These are phyloP conservation scores for Pangasius larnaudii DNA, from an alignment of 2,797 vertebrate species.

Conservation along the genomic window DNA sequence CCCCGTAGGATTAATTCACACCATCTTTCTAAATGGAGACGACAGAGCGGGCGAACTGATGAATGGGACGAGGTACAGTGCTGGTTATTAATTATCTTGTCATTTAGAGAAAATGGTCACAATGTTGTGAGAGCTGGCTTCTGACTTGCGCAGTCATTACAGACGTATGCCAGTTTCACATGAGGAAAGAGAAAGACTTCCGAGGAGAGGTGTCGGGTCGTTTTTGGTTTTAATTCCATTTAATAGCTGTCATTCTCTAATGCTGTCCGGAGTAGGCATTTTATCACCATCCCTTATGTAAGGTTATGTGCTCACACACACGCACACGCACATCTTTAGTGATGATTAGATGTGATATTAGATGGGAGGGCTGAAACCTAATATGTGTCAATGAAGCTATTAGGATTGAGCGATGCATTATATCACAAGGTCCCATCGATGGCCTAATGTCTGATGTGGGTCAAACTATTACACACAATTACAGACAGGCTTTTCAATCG, in stretches of 20 bases:
- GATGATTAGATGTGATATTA: not conserved
- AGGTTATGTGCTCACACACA: conserved; percentile 29
- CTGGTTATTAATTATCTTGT: conserved; percentile 6
- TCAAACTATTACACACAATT: not conserved
- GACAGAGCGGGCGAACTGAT: conserved; percentile 64
- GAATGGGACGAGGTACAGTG: conserved; percentile 72
- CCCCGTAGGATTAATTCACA: conserved; percentile 61
- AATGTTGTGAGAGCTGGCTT: not conserved
- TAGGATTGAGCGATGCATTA: not conserved
- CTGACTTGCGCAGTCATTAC: not conserved
- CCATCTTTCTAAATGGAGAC: conserved; percentile 60
- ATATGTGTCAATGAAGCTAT: not conserved
- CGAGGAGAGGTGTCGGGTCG: not conserved
- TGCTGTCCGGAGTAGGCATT: not conserved
- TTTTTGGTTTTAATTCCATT: not conserved
- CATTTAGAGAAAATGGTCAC: not conserved
- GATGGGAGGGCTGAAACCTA: not conserved
- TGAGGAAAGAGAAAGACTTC: not conserved
- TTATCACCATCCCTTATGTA: not conserved
- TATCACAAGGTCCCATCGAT: not conserved
- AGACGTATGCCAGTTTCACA: not conserved
- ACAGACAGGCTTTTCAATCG: not conserved
- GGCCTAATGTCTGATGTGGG: not conserved
- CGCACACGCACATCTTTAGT: not conserved
- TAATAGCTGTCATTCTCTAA: not conserved